Percentiles rank a stretch among this genome's conserved stretches.
Evolutionary conservation across 2,888 invertebrate genomes (phyloP).

Genomic region (Trimorus sp.): DNA sequence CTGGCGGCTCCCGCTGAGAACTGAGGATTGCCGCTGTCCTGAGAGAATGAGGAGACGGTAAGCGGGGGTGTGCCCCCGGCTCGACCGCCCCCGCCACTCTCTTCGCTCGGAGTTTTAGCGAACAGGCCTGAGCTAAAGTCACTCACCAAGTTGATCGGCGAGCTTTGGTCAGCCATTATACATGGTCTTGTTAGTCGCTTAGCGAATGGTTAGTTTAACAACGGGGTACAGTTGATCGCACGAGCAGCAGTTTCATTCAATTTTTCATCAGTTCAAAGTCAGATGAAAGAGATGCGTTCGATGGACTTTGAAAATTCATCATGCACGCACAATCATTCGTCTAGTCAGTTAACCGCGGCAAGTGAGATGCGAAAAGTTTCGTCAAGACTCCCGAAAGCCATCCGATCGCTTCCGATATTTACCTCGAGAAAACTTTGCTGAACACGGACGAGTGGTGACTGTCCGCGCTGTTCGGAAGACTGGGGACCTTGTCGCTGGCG

Average conservation of each 20-base stretch:
- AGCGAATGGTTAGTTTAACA: slow-evolving; percentile 55
- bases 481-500: slow-evolving; percentile 83
- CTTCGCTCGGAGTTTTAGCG: slow-evolving; percentile 96
- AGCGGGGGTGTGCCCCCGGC: slow-evolving; percentile 86
- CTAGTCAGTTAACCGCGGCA: neutral
- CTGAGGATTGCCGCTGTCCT: slow-evolving; percentile 80
- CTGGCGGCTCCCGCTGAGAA: slow-evolving; percentile 79
- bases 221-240: slow-evolving; percentile 11
- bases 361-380: neutral
- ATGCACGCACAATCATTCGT: slow-evolving; percentile 30
- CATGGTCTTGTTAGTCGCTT: slow-evolving; percentile 73
- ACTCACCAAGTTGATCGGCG: slow-evolving; percentile 95
- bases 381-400: neutral
- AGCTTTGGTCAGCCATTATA: slow-evolving; percentile 84
- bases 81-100: slow-evolving; percentile 86
- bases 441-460: slow-evolving; percentile 89
- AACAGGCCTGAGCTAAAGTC: slow-evolving; percentile 98
- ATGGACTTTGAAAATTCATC: neutral
- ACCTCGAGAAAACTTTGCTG: slow-evolving; percentile 96
- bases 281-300: too few species aligned
- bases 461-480: slow-evolving; percentile 85
- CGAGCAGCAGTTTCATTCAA: slow-evolving; percentile 42
- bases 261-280: too few species aligned
- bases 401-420: slow-evolving; percentile 64
- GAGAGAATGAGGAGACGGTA: slow-evolving; percentile 82